Percentiles rank a stretch among this genome's conserved stretches.
Conservation (phyloP, 2,797 vertebrate species). For the Menidia menidia region DNA sequence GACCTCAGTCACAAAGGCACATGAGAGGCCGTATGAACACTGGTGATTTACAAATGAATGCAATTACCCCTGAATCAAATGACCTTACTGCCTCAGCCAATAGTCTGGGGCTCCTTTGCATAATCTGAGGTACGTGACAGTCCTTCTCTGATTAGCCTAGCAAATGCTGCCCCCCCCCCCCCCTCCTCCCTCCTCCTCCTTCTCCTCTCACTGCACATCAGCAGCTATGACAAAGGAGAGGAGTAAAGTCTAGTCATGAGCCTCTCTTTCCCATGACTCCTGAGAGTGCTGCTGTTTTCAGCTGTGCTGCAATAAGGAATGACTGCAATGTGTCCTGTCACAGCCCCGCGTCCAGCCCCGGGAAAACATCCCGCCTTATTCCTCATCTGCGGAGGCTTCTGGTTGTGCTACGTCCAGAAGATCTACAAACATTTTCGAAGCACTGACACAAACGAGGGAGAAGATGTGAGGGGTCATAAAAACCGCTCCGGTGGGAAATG, state of each 20-base stretch:
- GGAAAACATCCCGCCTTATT: constrained; percentile 29
- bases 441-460: constrained; percentile 30
- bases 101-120: constrained; percentile 43
- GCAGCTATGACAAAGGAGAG: constrained; percentile 60
- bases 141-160: constrained; percentile 47
- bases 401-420: constrained; percentile 21
- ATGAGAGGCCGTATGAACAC: constrained; percentile 34
- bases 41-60: constrained; percentile 54
- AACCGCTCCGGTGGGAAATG: constrained; percentile 64
- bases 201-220: constrained; percentile 32
- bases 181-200: background rate
- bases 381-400: constrained; percentile 33
- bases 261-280: constrained; percentile 71
- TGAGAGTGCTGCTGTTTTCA: constrained; percentile 68
- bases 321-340: constrained; percentile 72
- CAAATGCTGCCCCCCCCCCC: constrained; percentile 35
- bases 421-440: constrained; percentile 33
- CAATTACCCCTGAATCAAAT: constrained; percentile 57
- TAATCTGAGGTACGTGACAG: constrained; percentile 50
- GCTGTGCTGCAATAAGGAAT: constrained; percentile 70
- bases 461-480: constrained; percentile 41
- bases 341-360: constrained; percentile 57
- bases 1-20: constrained; percentile 30
- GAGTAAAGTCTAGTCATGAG: constrained; percentile 72
- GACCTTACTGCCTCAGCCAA: constrained; percentile 46